Percentiles rank a stretch among this genome's conserved stretches.
Conservation (phyloP, 2,888 invertebrate species). For the Chrysolina oricalcia region DNA sequence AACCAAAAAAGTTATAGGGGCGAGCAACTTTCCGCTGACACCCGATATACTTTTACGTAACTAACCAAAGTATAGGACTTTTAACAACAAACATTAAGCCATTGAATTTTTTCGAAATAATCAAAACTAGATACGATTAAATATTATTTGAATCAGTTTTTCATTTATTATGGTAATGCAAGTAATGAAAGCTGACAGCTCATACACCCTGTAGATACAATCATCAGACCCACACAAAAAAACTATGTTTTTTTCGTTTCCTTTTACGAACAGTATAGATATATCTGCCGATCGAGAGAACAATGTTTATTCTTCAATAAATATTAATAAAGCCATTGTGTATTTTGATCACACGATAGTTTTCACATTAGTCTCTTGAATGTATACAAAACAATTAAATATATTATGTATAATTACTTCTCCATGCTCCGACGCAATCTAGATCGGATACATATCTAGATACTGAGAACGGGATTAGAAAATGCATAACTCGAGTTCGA, state of each 20-base stretch:
- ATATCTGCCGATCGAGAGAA: conserved; percentile 7
- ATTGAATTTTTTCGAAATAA: no score
- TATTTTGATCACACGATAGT: conserved; percentile 45
- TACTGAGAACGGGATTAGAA: conserved; percentile 60
- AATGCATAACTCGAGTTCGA: conserved; percentile 57
- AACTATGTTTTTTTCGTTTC: not conserved
- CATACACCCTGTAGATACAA: no score
- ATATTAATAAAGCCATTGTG: conserved; percentile 43
- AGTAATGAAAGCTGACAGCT: no score
- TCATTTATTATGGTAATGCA: no score
- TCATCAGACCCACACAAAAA: not conserved
- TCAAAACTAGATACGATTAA: no score
- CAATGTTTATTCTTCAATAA: conserved; percentile 26
- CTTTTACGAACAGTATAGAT: not conserved
- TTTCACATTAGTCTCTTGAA: conserved; percentile 51
- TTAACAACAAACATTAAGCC: no score
- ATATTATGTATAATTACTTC: conserved; percentile 67
- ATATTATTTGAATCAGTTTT: no score
- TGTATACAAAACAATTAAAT: conserved; percentile 67
- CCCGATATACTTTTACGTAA: no score
- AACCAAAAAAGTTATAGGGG: no score
- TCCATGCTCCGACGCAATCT: conserved; percentile 62
- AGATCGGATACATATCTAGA: conserved; percentile 62
- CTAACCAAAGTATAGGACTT: no score
- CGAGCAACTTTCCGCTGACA: no score